Conservation (phyloP, 2,113 vertebrate species). For the Burhinus bistriatus region DNA sequence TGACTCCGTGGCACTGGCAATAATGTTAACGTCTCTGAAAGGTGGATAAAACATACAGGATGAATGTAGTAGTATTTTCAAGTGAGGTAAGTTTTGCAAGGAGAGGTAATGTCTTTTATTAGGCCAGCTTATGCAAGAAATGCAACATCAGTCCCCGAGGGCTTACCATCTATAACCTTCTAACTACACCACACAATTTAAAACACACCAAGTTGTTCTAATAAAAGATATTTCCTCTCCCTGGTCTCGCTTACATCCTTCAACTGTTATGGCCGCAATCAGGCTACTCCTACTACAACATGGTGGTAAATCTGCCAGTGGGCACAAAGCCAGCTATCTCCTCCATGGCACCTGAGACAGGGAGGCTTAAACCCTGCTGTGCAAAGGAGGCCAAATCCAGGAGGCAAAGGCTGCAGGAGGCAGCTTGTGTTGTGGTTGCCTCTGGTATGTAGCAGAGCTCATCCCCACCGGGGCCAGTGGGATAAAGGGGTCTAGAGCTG, state of each 20-base stretch:
- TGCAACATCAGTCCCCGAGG: neutral
- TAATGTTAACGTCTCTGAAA: neutral
- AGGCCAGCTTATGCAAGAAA: neutral
- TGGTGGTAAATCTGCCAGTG: neutral
- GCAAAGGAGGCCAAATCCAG: neutral
- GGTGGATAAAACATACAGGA: neutral
- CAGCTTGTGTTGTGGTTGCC: neutral
- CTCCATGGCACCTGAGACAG: neutral
- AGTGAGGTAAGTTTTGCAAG: neutral
- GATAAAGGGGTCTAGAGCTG: neutral
- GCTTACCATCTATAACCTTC: neutral
- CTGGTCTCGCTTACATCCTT: neutral
- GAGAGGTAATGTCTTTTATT: neutral
- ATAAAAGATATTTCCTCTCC: slow-evolving; percentile 3
- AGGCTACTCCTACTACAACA: neutral
- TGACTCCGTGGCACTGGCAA: neutral
- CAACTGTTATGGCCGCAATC: neutral
- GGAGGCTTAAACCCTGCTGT: neutral
- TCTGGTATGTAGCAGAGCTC: neutral
- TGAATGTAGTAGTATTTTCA: neutral
- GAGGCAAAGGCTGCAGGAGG: neutral
- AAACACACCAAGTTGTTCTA: neutral
- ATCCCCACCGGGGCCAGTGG: neutral
- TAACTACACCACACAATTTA: slow-evolving; percentile 8
- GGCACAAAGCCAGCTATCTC: neutral